Evolutionary conservation across 2,797 vertebrate species (phyloP).

Genomic region (Poecilia gillii): DNA sequence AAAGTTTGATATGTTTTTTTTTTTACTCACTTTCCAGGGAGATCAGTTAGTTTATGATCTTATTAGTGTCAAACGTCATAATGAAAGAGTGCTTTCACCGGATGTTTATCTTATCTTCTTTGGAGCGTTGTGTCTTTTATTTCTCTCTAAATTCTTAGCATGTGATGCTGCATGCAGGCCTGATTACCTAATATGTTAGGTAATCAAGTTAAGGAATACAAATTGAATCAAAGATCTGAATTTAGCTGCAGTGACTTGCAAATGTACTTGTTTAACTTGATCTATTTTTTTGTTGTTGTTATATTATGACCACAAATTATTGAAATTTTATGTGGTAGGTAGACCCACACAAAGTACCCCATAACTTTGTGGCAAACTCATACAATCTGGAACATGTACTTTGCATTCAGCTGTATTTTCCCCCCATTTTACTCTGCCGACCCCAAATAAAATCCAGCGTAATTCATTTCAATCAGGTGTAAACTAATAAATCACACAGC

Average conservation of each 20-base stretch:
- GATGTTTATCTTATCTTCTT: conserved; percentile 58
- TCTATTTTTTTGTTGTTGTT: not conserved
- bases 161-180: not conserved
- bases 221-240: conserved; percentile 1
- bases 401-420: not conserved
- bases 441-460: not conserved
- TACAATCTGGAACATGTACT: not conserved
- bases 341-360: not conserved
- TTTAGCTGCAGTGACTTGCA: not conserved
- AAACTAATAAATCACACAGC: not conserved
- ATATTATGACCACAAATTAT: not conserved
- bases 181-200: conserved; percentile 13
- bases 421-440: not conserved
- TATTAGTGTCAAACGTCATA: conserved; percentile 52
- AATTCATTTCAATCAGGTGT: not conserved
- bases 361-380: not conserved
- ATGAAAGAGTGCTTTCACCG: conserved; percentile 38
- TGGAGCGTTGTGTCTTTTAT: conserved; percentile 36
- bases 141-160: conserved; percentile 11
- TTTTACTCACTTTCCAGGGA: conserved; percentile 71
- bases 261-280: not conserved
- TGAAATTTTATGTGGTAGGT: not conserved
- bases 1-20: conserved; percentile 55
- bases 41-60: conserved; percentile 76
- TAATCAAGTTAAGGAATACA: not conserved